Conservation (phyloP, 2,797 vertebrate genomes). For the Liasis olivaceus region DNA sequence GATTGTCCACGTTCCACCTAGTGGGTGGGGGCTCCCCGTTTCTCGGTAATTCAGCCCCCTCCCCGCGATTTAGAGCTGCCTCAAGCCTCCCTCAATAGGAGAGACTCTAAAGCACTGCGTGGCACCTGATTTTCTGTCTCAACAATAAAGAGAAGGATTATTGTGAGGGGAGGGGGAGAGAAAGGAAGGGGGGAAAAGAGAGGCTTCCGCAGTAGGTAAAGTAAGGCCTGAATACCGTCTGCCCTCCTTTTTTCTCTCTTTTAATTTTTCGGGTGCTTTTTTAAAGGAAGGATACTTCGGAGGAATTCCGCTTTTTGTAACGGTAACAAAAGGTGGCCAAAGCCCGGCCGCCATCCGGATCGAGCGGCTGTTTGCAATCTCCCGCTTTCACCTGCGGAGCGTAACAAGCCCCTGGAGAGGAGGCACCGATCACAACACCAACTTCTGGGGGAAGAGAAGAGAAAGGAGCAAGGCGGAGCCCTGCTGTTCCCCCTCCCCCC, state of each 20-base stretch:
- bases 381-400: conserved; percentile 86
- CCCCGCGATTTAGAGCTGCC: conserved; percentile 82
- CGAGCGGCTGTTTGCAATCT: conserved; percentile 87
- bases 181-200: conserved; percentile 75
- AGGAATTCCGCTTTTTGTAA: conserved; percentile 84
- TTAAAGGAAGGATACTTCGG: conserved; percentile 78
- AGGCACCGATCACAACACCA: not conserved
- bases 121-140: conserved; percentile 91
- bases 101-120: conserved; percentile 92
- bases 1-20: conserved; percentile 87
- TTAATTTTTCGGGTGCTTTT: conserved; percentile 70
- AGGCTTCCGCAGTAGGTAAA: conserved; percentile 75
- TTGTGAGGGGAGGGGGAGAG: conserved; percentile 74
- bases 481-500: accelerated
- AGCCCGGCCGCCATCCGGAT: conserved; percentile 49
- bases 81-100: conserved; percentile 88
- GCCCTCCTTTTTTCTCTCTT: conserved; percentile 39
- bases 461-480: not conserved
- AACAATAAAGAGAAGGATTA: conserved; percentile 91
- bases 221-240: conserved; percentile 83
- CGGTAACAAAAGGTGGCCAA: conserved; percentile 75
- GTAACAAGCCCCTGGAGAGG: conserved; percentile 70
- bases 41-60: conserved; percentile 84
- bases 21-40: conserved; percentile 83
- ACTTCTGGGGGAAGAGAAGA: too few species aligned